These are phyloP conservation scores for Willisornis vidua DNA, from an alignment of 2,113 vertebrate genomes.

Conservation along the genomic window DNA sequence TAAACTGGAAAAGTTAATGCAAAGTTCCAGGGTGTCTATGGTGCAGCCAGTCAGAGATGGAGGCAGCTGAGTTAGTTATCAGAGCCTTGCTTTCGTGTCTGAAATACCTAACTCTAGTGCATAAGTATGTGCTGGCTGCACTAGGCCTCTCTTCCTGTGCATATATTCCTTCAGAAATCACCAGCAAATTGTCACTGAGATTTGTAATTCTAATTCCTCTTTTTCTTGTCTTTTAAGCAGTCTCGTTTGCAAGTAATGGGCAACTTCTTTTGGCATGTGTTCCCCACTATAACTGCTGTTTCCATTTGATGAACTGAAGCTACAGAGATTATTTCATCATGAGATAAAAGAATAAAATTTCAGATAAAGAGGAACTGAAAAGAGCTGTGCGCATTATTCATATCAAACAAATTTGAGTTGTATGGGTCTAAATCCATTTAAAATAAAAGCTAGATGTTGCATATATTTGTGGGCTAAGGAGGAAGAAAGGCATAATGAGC, in stretches of 20 bases:
- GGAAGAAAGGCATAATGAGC: not conserved
- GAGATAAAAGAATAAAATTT: conserved; percentile 48
- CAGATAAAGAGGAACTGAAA: conserved; percentile 15
- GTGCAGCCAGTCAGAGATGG: not conserved
- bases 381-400: conserved; percentile 2
- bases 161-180: not conserved
- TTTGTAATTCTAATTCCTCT: conserved; percentile 22
- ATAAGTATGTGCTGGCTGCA: not conserved
- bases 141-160: not conserved
- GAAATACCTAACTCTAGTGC: not conserved
- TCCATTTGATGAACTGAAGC: conserved; percentile 27
- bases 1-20: not conserved
- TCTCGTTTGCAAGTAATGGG: not conserved
- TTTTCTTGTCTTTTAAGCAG: conserved; percentile 1
- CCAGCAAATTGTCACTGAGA: not conserved
- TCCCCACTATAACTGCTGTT: not conserved
- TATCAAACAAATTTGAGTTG: conserved; percentile 38
- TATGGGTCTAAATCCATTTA: not conserved
- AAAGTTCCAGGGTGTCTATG: not conserved
- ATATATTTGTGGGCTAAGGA: not conserved
- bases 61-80: not conserved
- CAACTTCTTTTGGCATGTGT: not conserved
- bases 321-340: conserved; percentile 34
- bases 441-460: not conserved
- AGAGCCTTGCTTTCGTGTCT: not conserved